Evolutionary conservation across 2,797 vertebrate species (phyloP), one percentile per base, ranked within the genome.

Genomic region (Alca torda): DNA sequence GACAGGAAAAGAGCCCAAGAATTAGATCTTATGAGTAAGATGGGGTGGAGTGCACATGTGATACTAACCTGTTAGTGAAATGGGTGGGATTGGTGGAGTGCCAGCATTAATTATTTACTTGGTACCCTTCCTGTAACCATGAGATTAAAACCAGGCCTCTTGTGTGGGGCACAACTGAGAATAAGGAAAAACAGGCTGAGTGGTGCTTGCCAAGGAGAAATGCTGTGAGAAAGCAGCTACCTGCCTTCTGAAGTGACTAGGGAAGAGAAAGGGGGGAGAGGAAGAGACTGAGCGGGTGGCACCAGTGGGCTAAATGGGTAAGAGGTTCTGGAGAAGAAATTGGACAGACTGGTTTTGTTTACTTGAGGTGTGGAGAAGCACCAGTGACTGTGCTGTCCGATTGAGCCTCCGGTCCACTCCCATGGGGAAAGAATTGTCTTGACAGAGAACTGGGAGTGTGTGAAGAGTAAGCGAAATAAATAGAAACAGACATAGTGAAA

Each of bases 261-360:
- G 39, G 53, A 33, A 63, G 23, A 43, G 31, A 37, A 21, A 23
- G 53, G 39, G 64, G 41, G 39, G 24, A 75, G 23, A 48, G 26
- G 50, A 50, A 33, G 19, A 51, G 39, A 31, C 5, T 17, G 41
- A 19, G 57, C 0, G 0, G 39, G 54, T 13, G 13, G 23, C 35
- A 64, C 53, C 48, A 18, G 39, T 13, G 59, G 17, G 16, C 31
- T 68, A 13, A 59, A 21, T 0, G 13, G 31, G 45, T 28, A 14
- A 21, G 53, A 56, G 46, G 39, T 53, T 8, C 28, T 31, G 53
- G 45, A 57, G 35, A 16, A 67, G 60, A 35, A 68, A 33, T 59
- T 5, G 33, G 48, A 4, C 48, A 19, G 39, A 9, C 3, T 41
- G 2, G 17, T 53, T 39, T 6, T 53, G 45, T 80, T 88, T 69